Conservation (phyloP, 2,888 invertebrate species). For the Platynereis dumerilii region DNA sequence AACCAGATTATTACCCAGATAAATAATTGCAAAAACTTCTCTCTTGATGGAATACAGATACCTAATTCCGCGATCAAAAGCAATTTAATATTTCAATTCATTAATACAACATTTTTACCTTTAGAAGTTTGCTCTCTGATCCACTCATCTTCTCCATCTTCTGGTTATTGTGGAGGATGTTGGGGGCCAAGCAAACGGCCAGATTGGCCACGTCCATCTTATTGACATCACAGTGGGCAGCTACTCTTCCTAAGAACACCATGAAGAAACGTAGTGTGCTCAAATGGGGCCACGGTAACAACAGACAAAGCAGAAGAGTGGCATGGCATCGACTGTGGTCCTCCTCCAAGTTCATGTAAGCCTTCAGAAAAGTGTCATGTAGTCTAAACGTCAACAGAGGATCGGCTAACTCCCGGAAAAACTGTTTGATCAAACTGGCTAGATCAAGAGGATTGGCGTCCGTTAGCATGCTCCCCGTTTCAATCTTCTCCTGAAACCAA, state of each 20-base stretch:
- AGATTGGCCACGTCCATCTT: constrained; percentile 85
- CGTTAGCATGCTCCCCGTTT: constrained; percentile 75
- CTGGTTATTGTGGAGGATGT: constrained; percentile 76
- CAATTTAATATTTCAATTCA: too few species aligned
- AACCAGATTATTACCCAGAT: too few species aligned
- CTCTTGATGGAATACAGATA: too few species aligned
- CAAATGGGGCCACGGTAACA: constrained; percentile 79
- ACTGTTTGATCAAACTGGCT: constrained; percentile 83
- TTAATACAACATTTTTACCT: too few species aligned
- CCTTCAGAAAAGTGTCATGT: constrained; percentile 77
- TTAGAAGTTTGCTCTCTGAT: constrained; percentile 47
- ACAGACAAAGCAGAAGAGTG: constrained; percentile 72
- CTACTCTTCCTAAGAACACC: constrained; percentile 74
- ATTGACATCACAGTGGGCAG: constrained; percentile 74
- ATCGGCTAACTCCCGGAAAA: constrained; percentile 83
- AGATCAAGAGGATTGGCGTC: constrained; percentile 80
- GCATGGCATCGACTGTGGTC: constrained; percentile 67
- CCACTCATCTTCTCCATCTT: constrained; percentile 55
- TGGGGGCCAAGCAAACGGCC: constrained; percentile 84
- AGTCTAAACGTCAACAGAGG: constrained; percentile 77
- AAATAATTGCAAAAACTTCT: too few species aligned
- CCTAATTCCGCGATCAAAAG: too few species aligned
- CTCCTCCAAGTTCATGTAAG: constrained; percentile 58
- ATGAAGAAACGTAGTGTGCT: constrained; percentile 82
- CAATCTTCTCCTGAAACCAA: constrained; percentile 70